These are phyloP conservation scores for Thamnophis sirtalis DNA, from an alignment of 2,113 vertebrate genomes.

Conservation along the genomic window DNA sequence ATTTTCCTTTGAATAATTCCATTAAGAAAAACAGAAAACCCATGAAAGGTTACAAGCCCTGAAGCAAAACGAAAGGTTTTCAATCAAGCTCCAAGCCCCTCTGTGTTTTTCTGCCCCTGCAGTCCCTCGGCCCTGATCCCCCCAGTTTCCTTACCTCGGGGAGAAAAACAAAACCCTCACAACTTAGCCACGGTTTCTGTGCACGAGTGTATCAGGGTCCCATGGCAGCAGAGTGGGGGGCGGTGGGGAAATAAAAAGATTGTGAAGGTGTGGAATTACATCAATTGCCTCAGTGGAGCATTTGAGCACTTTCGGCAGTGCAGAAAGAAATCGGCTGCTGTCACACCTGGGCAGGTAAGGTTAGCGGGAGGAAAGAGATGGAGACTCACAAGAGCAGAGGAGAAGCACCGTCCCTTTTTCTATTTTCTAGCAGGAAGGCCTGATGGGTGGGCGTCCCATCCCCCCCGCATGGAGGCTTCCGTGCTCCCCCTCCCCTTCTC, in stretches of 20 bases:
- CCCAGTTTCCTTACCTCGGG: neutral
- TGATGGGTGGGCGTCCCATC: neutral
- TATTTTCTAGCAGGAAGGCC: neutral
- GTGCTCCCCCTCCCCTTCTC: neutral
- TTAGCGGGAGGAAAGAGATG: neutral
- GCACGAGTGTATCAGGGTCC: neutral
- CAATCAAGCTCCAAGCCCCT: neutral
- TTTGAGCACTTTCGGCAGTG: neutral
- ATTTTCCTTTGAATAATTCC: neutral
- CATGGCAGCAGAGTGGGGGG: neutral
- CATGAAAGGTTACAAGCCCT: neutral
- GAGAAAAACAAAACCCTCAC: neutral
- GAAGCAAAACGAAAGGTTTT: neutral
- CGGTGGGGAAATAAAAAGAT: neutral
- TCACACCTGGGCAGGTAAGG: neutral
- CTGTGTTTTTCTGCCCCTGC: neutral
- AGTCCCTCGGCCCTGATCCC: accelerated
- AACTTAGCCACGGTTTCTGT: conserved; percentile 47
- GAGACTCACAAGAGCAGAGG: neutral
- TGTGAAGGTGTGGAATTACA: accelerated
- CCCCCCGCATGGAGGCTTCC: neutral
- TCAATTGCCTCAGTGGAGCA: neutral
- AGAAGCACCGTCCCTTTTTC: no score
- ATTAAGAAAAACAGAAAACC: neutral
- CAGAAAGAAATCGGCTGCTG: neutral